Base-by-base conservation (phyloP, 2,113 vertebrate species). In the Malurus alboscapulatus region DNA sequence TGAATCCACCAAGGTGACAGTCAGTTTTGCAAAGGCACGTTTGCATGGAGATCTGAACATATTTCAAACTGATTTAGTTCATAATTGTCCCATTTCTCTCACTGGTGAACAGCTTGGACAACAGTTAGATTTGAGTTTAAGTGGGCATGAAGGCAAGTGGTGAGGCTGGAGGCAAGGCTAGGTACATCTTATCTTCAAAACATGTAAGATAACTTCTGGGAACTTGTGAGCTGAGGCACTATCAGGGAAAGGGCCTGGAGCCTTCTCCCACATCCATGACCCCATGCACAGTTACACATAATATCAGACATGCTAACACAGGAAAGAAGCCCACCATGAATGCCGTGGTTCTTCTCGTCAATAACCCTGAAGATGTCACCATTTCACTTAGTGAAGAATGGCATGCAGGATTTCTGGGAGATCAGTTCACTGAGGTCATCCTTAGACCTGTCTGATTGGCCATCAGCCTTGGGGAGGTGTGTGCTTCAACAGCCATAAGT, bases 1-100 rank as follows among this genome's bases (percentile, higher is more conserved):
- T 80, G 85, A 93, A 93, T 94, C 68, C 75, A 81, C 44, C 40
- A 84, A 90, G 34, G 71, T 88, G 93, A 91, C 91, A 94, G 63
- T 71, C 63, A 57, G 61, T 59, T 74, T 34, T 59, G 51, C 83
- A 86, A 84, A 77, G 53, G n/a, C 47, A 90, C 26, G 3, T 85
- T 59, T 91, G 30, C 48, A 34, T 4, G 7, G 68, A 78, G 42
- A 50, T 74, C 36, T 86, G 72, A 92, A 81, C 30, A 53, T 67
- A 84, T 91, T 94, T 93, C 92, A 84, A 45, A 84, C 12, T 78
- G 55, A 90, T 88, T 94, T 79, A 29, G 67, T 92, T 94, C 76
- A 58, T 71, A 63, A 67, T 29, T 71, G 75, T 44, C 45, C 45
- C 32, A 17, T 67, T 88, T 93, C 30, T 88, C 55, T 48, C 29